Evolutionary conservation across 2,797 vertebrate genomes (phyloP), one percentile per base, ranked within the genome.

Genomic region (Gobio occitaniae): DNA sequence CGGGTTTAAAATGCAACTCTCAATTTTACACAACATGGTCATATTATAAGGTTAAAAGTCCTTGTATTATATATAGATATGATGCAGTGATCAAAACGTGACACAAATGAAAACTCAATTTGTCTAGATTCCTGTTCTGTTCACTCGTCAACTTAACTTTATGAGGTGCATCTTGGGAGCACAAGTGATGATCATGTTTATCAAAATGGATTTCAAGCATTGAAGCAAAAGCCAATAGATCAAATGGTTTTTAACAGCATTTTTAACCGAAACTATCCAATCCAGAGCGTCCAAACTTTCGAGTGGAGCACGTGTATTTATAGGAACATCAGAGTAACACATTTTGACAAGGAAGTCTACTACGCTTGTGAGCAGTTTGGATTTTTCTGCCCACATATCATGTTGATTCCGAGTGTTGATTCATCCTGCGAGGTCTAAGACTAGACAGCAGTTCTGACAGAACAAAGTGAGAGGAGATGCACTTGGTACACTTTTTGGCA

Each of bases 401-500:
- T 44, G 65, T 69, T 77, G 74, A 77, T 75, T 76, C 29, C 17
- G 61, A 52, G 72, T 32, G 61, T 41, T 21, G 74, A 78, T 84
- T 78, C 44, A 41, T 84, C 83, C 65, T 84, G 75, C 65, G 52
- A 70, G 83, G 65, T 78, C 75, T 78, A 61, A 16, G 74, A 78
- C 65, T 69, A 48, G 38, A 47, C 74, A 70, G 65, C 82, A 32
- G 48, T 59, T 84, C 82, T 84, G 82, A 84, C 82, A 84, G 74
- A 84, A 59, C 63, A 69, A 56, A 56, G 72, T 68, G 54, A 84
- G 66, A 78, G 75, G 75, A 84, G 83, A 84, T n/a, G 75, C 83
- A 84, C 83, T 70, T 76, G 6, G 69, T 66, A 83, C 69, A 80
- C 69, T 80, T 84, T 86, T 75, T 80, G 66, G 81, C 81, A 87